Base-by-base conservation (phyloP, 2,888 invertebrate genomes). In the Meteorus colon region DNA sequence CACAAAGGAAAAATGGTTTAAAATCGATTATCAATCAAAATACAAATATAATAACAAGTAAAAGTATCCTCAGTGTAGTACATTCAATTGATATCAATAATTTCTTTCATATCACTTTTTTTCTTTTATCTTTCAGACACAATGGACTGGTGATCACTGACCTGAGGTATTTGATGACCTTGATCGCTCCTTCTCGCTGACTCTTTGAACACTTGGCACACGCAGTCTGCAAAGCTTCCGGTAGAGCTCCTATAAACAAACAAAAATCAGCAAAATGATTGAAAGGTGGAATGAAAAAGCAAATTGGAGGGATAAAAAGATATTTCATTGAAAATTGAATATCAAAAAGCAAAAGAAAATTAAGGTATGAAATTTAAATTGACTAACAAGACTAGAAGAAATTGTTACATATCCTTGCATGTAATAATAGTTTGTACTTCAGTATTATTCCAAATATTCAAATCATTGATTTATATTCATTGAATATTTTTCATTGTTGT, bases 141-240 rank as follows among this genome's bases (percentile, higher is more conserved):
- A 48, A 27, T 66, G 66, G 34, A 41, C 8, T 24, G 34, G 19
- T 48, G 8, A 51, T 65, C 60, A 69, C 60, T 63, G 74, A 85
- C 86, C 85, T 84, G 34, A 86, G 77, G 73, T 84, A 83, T 67
- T 80, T 79, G 12, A 86, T 85, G 1, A 85, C 81, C 77, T 84
- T 84, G 63, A 84, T 78, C 6, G 84, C 78, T 16, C 82, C 83
- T 69, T 84, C 83, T 29, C 82, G 79, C 65, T 86, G 85, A 73
- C 81, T 84, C 65, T 82, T 82, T 4, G 83, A 82, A 75, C 86
- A 86, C 73, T 85, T 84, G 27, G 84, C 81, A 75, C 86, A 86
- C 34, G 79, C 85, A 37, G 81, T 83, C 5, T 73, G 80, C 73
- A 85, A 76, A 41, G 85, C 85, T 81, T 85, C 86, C 16, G 85